These are phyloP conservation scores for Rhogogaster chlorosoma DNA, from an alignment of 2,888 invertebrate species.

Conservation along the genomic window DNA sequence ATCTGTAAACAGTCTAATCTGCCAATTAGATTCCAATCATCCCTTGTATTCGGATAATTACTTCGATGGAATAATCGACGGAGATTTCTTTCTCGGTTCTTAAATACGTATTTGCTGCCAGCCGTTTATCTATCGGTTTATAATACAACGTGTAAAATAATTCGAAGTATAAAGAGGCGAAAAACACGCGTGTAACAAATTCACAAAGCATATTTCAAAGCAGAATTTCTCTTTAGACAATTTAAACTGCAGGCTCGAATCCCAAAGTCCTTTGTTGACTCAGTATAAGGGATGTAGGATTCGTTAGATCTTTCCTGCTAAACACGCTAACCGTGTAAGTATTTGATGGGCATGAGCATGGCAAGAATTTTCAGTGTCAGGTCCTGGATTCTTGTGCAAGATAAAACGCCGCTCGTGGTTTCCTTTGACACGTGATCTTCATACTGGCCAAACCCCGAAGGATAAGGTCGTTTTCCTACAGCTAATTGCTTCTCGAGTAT, in stretches of 20 bases:
- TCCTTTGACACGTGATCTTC: conserved; percentile 45
- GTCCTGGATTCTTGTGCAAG: not conserved
- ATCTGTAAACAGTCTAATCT: conserved; percentile 8
- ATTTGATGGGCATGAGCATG: not conserved
- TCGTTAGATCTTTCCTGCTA: not conserved
- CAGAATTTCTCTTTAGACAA: not conserved
- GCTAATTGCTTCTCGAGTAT: not conserved
- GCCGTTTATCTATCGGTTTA: not conserved
- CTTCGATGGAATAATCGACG: not conserved
- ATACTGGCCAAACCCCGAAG: not conserved
- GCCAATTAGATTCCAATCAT: not conserved
- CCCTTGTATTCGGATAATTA: not conserved
- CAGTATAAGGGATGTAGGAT: not conserved
- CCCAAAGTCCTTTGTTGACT: not conserved
- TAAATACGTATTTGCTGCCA: not conserved
- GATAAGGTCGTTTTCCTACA: not conserved
- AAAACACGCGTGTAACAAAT: not conserved
- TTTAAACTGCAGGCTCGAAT: not conserved
- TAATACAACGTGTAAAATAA: not conserved
- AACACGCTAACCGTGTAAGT: not conserved
- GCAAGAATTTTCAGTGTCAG: conserved; percentile 26
- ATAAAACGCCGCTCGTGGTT: conserved; percentile 6
- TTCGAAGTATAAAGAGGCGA: not conserved
- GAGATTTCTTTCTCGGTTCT: not conserved
- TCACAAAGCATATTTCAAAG: not conserved